These are phyloP conservation scores for Oreohelix idahoensis DNA, from an alignment of 1,140 invertebrate species.

Conservation along the genomic window DNA sequence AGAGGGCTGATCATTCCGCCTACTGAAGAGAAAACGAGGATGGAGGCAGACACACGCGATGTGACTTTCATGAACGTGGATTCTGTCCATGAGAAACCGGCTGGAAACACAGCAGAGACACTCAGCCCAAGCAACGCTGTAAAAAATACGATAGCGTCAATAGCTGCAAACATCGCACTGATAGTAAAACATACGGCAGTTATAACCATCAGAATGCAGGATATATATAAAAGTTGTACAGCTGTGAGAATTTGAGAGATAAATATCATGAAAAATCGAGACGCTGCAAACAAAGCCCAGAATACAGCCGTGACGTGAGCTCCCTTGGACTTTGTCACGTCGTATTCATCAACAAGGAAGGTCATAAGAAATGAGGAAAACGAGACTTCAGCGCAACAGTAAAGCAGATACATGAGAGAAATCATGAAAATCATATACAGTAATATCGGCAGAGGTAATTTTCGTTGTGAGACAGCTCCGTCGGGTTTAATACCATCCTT, in stretches of 20 bases:
- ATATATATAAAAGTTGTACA: not conserved
- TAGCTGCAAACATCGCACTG: not conserved
- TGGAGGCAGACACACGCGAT: conserved; percentile 44
- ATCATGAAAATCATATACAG: conserved; percentile 33
- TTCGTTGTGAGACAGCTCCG: not conserved
- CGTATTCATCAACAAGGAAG: conserved; percentile 44
- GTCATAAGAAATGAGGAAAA: conserved; percentile 47
- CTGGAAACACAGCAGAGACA: conserved; percentile 48
- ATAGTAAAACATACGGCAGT: not conserved
- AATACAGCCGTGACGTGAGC: conserved; percentile 3
- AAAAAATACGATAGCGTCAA: not conserved
- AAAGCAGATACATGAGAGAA: conserved; percentile 40
- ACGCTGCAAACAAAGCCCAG: conserved; percentile 7
- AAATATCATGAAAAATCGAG: conserved; percentile 11
- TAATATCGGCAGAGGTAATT: conserved; percentile 12
- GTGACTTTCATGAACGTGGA: conserved; percentile 47
- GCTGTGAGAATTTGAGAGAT: not conserved
- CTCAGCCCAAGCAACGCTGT: conserved; percentile 36
- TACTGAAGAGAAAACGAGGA: conserved; percentile 44
- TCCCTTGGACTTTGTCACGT: not conserved
- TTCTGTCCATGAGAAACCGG: conserved; percentile 49
- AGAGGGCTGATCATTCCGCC: conserved; percentile 48
- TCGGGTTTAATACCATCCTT: not conserved
- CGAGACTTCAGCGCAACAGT: conserved; percentile 52
- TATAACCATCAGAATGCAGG: not conserved